Evolutionary conservation across 2,797 vertebrate species (phyloP), one percentile per base, ranked within the genome.

Genomic region (Holocentrus rufus): DNA sequence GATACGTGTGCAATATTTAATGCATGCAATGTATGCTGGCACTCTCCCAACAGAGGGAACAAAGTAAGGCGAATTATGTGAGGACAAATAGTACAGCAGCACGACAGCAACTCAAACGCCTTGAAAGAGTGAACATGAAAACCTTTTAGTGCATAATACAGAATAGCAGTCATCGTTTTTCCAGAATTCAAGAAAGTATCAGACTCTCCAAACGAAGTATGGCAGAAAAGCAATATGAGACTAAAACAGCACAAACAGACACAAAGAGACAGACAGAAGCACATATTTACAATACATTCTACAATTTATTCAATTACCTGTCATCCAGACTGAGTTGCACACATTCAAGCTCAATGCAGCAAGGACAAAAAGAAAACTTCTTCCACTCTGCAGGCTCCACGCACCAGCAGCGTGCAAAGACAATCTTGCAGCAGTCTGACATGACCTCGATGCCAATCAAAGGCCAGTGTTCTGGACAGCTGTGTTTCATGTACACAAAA

Each of bases 401-500:
- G 13, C 63, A 67, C 18, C n/a, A 36, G 49, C 53, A 53, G 58
- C 27, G 69, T 34, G 11, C 34, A 36, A 55, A 55, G 55, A 50
- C 9, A 5, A 65, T 74, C 85, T 83, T 73, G 82, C 59, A 81
- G 69, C 25, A 73, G 56, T 31, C 49, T 66, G 50, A 65, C 72
- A 34, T 50, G 54, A 86, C 66, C 69, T 50, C 58, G 25, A 50
- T 80, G 85, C 84, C 88, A 88, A 81, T 91, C 82, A 90, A 67
- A 84, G 71, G 65, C 15, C 36, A 31, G 20, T 55, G 74, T 63
- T 73, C 72, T 71, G 74, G 58, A 81, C 80, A 72, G 65, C 81
- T 80, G 82, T n/a, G 15, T 76, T 69, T 86, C 61, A 55, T 83
- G 70, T 77, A 77, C 78, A 89, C 82, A 85, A 79, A 77, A 80